These are phyloP conservation scores for Petrocephalus zakoni DNA, from an alignment of 2,113 vertebrate genomes.

Conservation along the genomic window DNA sequence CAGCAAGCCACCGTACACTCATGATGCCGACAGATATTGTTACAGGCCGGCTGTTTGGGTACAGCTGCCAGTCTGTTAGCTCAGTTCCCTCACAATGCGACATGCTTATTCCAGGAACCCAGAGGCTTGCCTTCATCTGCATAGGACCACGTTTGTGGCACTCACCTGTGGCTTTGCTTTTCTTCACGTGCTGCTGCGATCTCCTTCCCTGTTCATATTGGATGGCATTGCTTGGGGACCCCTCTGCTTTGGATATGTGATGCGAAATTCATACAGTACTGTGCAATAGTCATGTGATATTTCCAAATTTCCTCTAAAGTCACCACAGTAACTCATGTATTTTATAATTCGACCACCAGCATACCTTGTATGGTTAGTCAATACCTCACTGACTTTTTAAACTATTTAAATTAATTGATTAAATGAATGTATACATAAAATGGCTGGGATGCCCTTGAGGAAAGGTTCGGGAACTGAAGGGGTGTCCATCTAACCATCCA, in stretches of 20 bases:
- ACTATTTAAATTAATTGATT: neutral
- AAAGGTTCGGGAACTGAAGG: neutral
- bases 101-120: neutral
- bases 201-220: neutral
- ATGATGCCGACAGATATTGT: neutral
- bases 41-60: neutral
- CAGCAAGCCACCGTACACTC: neutral
- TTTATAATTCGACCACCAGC: neutral
- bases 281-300: neutral
- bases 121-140: neutral
- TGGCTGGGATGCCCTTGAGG: neutral
- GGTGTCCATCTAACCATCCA: neutral
- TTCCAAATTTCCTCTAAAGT: neutral
- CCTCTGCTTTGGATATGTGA: neutral
- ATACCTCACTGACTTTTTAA: neutral
- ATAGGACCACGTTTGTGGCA: neutral
- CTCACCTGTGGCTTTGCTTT: neutral
- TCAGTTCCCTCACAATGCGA: neutral
- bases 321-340: neutral
- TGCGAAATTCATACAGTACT: neutral
- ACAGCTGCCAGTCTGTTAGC: neutral
- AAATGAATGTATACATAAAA: neutral
- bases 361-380: neutral
- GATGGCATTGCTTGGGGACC: neutral
- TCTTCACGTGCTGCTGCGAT: neutral